Evolutionary conservation across 1,140 invertebrate genomes (phyloP).

Genomic region (Lasaia peninsularis): DNA sequence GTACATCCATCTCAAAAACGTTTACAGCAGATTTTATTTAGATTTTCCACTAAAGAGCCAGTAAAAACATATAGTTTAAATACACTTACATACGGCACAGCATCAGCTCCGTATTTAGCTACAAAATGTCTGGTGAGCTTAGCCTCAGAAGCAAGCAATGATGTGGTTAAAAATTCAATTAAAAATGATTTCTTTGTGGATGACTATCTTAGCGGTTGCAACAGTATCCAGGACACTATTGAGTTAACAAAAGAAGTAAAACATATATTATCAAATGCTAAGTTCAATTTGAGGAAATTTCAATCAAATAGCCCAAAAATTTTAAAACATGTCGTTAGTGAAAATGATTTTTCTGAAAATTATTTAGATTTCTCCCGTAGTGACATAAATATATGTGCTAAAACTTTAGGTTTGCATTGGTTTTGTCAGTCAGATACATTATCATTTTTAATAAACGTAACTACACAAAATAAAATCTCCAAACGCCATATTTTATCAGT

Average conservation of each 20-base stretch:
- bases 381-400: constrained; percentile 23
- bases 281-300: constrained; percentile 26
- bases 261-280: neutral
- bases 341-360: neutral
- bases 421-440: constrained; percentile 27
- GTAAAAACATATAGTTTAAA: neutral
- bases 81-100: neutral
- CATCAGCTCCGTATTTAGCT: neutral
- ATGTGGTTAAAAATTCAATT: neutral
- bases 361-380: neutral
- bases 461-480: constrained; percentile 19
- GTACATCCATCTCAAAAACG: neutral
- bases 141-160: neutral
- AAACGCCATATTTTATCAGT: too few relatives aligned
- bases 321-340: constrained; percentile 7
- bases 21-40: neutral
- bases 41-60: neutral
- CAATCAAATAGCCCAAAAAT: constrained; percentile 25
- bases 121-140: neutral
- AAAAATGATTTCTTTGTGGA: neutral
- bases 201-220: neutral
- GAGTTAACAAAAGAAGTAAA: neutral
- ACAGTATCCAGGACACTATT: constrained; percentile 12
- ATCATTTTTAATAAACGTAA: constrained; percentile 26
- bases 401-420: constrained; percentile 39